These are phyloP conservation scores for Elysia chlorotica DNA, from an alignment of 1,140 invertebrate species.

Conservation along the genomic window DNA sequence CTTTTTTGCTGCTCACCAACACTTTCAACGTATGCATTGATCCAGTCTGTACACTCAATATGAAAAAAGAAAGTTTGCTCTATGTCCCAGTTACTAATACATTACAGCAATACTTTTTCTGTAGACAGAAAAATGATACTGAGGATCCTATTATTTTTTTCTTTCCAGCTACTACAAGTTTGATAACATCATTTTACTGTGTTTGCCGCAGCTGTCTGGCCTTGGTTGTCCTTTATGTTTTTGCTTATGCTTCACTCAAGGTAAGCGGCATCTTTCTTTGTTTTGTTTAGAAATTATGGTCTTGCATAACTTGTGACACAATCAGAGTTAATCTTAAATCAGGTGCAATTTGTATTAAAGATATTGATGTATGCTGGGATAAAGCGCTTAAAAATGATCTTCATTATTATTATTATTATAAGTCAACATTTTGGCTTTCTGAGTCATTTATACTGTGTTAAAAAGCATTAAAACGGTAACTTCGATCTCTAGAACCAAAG, in stretches of 20 bases:
- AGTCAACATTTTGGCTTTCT: background rate
- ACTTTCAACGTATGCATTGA: background rate
- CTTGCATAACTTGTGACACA: background rate
- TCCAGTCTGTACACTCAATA: background rate
- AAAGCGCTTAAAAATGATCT: background rate
- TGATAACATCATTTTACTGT: conserved; percentile 84
- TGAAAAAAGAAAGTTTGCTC: background rate
- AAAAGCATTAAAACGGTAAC: too few species aligned
- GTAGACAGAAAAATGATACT: background rate
- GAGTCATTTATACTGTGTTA: background rate
- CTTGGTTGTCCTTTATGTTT: conserved; percentile 83
- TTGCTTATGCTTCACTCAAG: conserved; percentile 76
- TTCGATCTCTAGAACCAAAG: too few species aligned
- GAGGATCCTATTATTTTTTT: background rate
- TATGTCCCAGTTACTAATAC: background rate
- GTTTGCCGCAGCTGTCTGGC: conserved; percentile 80
- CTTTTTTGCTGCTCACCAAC: too few species aligned
- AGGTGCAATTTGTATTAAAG: background rate
- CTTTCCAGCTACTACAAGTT: conserved; percentile 78
- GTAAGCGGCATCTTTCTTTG: conserved; percentile 35
- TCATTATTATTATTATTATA: background rate
- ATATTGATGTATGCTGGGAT: background rate
- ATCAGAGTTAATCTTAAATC: too few species aligned
- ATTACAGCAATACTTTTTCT: background rate
- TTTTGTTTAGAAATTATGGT: background rate